Percentiles rank a stretch among this genome's conserved stretches.
Evolutionary conservation across 2,888 invertebrate species (phyloP).

Genomic region (Phengaris arion): DNA sequence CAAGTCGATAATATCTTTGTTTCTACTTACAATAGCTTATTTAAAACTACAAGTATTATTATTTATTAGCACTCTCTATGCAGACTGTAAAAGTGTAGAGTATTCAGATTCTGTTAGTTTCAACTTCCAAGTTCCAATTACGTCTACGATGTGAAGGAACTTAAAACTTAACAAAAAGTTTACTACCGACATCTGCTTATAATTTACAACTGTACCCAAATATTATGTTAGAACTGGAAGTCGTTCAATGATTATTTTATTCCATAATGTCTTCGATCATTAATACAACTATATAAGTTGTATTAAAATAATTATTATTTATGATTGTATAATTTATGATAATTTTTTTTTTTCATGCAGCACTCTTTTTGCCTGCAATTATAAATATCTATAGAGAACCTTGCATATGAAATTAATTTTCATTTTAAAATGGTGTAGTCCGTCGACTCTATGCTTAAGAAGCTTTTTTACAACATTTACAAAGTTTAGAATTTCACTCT

Average conservation of each 20-base stretch:
- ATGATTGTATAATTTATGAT: background rate
- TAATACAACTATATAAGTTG: too few relatives aligned
- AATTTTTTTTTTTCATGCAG: background rate
- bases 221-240: background rate
- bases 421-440: background rate
- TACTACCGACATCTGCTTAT: conserved; percentile 22
- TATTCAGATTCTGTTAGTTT: too few relatives aligned
- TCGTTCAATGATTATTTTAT: background rate
- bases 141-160: background rate
- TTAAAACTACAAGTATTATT: too few relatives aligned
- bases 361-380: background rate
- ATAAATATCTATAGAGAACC: too few relatives aligned
- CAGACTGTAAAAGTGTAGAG: too few relatives aligned
- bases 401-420: too few relatives aligned
- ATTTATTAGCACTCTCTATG: too few relatives aligned
- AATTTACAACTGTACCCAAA: background rate
- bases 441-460: background rate
- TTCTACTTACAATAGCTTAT: too few relatives aligned
- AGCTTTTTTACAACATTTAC: background rate
- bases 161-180: conserved; percentile 17
- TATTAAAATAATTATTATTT: background rate
- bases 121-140: background rate
- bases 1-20: too few relatives aligned
- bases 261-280: background rate
- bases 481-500: conserved; percentile 7